Evolutionary conservation across 2,113 vertebrate species (phyloP), one percentile per base, ranked within the genome.

Genomic region (Seriola dumerili): DNA sequence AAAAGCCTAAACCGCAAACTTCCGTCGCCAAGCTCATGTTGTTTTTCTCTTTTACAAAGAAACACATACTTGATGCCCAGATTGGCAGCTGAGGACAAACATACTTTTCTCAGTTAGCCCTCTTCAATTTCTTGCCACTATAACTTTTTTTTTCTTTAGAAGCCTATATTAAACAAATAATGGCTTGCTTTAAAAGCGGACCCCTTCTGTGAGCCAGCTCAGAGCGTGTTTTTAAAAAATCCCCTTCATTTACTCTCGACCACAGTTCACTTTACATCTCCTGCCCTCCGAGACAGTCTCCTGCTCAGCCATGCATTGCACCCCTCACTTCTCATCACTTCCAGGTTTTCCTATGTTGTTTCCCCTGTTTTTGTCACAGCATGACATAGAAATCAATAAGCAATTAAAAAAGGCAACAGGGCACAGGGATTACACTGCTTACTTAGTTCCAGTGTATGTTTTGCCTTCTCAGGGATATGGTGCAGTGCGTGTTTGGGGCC

Each of bases 331-430:
- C 78, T 74, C 86, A 76, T 86, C 89, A 81, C 82, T 80, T 80
- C 72, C 89, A 83, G 84, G 72, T 90, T 87, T 80, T 74, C 69
- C 61, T 75, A 34, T 38, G 75, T 88, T 84, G 81, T 83, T 92
- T 86, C 85, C 71, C 42, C 48, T 17, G 83, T 84, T 89, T 88
- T 80, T 86, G 80, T 86, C 91, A 78, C 87, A 85, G 87, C 80
- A 50, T 74, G 86, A 91, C 84, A 78, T 16, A 14, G 70, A 71
- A 85, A 93, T 94, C 93, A 92, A 93, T 93, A 93, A 78, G 86
- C 92, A 94, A 93, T 93, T 94, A 92, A 94, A 93, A 88, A 70
- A 68, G 70, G 68, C 67, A 87, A 85, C 76, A 76, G 67, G 71
- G 86, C 81, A 78, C 42, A 58, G 61, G 80, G 70, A 64, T 72